A percentile compares a stretch with the other conserved stretches of the same genome.
phyloP scores from a whole-genome alignment of 2,888 invertebrate species.

The Nomada hirtipes region DNA sequence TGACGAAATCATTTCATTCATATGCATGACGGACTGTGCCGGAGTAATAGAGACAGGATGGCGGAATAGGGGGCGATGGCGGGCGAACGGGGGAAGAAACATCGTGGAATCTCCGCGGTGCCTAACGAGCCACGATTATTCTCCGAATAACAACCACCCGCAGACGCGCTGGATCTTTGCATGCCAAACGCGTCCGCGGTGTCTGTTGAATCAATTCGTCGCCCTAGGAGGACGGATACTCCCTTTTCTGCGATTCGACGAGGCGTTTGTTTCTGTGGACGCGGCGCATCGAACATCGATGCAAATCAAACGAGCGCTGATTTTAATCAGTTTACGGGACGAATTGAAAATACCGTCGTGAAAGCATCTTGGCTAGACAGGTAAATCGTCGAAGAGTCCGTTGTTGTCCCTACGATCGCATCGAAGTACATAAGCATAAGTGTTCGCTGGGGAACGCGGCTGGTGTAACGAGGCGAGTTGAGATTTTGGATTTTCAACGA shows the following conservation, averaged over 20 bases:
- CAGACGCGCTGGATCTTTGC: slow-evolving; percentile 57
- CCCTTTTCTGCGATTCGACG: not conserved
- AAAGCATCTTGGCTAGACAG: not conserved
- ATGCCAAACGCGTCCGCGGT: slow-evolving; percentile 33
- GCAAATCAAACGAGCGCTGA: slow-evolving; percentile 1
- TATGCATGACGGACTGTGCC: slow-evolving; percentile 79
- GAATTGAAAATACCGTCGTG: not conserved
- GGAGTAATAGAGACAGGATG: slow-evolving; percentile 34
- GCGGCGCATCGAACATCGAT: not conserved
- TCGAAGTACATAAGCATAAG: not conserved
- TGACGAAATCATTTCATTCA: slow-evolving; percentile 76
- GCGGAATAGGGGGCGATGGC: not conserved
- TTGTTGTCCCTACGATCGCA: not conserved
- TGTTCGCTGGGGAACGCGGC: not conserved
- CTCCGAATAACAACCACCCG: slow-evolving; percentile 67
- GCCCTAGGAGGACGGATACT: no score
- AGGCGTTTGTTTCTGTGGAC: not conserved
- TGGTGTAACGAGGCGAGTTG: no score
- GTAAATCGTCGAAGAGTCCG: not conserved
- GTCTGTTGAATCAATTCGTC: slow-evolving; percentile 54
- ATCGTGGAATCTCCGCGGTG: slow-evolving; percentile 52
- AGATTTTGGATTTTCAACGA: no score
- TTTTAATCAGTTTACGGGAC: not conserved
- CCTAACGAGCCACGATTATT: slow-evolving; percentile 78
- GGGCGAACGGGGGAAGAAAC: slow-evolving; percentile 39